Evolutionary conservation across 2,888 invertebrate species (phyloP), one percentile per base, ranked within the genome.

Genomic region (Alviniconcha strummeri): DNA sequence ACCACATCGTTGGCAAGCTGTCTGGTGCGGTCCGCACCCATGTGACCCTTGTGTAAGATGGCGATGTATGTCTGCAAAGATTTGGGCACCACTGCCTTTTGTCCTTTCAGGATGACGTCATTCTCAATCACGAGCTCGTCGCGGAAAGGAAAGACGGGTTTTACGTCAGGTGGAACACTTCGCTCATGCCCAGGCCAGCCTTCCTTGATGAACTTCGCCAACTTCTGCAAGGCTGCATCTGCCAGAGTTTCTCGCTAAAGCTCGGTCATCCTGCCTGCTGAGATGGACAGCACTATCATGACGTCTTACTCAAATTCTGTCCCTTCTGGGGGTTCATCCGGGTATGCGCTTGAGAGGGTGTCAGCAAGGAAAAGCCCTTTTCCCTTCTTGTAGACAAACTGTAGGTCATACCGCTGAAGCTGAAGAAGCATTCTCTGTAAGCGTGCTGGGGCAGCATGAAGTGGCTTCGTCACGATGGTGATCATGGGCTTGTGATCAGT

Each of bases 311-410:
- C 84, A 56, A 82, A 57, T 8, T 80, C 75, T 19, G 67, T 78
- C 36, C 79, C 81, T 36, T 81, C 60, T 60, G 71, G 69, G 17
- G 55, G 13, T 64, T 64, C 76, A 81, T 54, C 6, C 85, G 67
- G 1, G 52, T 80, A n/a, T 80, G 55, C 36, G 84, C 84, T 64
- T 67, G 85, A 85, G 4, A 89, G 81, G 5, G 84, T 80, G 72
- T 87, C 87, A n/a, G 87, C 83, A 8, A 88, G 19, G 52, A 76
- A n/a, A 83, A 88, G 84, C 36, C 6, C 69, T 6, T 9, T 69
- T n/a, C 17, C 17, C n/a, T 69, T 9, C 15, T 9, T 15, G 15
- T 6, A 69, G 17, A 69, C 72, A 72, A 9, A 13, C 52, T 72
- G 72, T 52, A 72, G 36, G 52, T 72, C 52, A 52, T 36, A 72